phyloP scores from a whole-genome alignment of 2,888 invertebrate species.

The Machimus rusticus region DNA sequence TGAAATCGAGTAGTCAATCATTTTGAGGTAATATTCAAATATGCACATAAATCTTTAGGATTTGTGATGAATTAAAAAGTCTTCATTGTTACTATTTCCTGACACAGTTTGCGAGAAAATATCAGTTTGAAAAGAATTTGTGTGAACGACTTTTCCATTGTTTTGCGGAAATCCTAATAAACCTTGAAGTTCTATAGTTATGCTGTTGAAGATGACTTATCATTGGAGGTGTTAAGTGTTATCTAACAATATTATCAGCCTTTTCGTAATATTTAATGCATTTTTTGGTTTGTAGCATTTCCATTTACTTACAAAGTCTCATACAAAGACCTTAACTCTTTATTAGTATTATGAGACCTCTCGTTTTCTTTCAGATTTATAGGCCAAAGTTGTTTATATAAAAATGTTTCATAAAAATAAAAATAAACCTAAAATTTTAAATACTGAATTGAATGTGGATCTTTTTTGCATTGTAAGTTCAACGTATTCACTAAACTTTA shows the following conservation, averaged over 20 bases:
- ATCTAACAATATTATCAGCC: neutral
- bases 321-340: neutral
- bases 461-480: too few species aligned
- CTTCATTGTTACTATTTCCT: neutral
- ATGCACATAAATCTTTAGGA: neutral
- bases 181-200: neutral
- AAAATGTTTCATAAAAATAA: too few species aligned
- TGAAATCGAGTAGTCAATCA: neutral
- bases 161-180: neutral
- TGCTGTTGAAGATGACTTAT: neutral
- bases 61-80: neutral
- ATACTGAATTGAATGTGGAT: neutral
- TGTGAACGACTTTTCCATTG: neutral
- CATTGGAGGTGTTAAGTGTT: neutral
- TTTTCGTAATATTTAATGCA: neutral
- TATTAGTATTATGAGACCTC: too few species aligned
- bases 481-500: too few species aligned
- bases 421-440: neutral
- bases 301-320: neutral
- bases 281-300: neutral
- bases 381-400: neutral
- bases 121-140: neutral
- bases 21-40: neutral
- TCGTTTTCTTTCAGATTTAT: too few species aligned
- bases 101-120: neutral